Conservation (phyloP, 2,797 vertebrate species). For the Tolypeutes matacus region DNA sequence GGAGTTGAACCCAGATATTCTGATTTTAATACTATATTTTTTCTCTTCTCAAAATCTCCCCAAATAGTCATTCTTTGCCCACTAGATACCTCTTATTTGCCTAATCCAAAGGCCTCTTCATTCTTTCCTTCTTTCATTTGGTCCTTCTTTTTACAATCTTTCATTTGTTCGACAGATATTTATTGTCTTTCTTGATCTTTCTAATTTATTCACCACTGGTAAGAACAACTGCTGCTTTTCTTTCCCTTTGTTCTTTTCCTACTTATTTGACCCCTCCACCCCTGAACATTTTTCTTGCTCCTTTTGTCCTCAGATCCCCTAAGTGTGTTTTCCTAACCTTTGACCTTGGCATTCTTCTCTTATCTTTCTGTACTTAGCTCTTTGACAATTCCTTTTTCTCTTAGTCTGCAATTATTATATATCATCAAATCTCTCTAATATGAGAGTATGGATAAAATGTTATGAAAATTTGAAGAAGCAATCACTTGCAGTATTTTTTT, state of each 20-base stretch:
- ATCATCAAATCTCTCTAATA: neutral
- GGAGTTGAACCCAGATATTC: neutral
- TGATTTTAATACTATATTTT: slow-evolving; percentile 25
- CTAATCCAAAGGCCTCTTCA: neutral
- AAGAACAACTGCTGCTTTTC: neutral
- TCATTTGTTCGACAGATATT: neutral
- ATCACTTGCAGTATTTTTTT: neutral
- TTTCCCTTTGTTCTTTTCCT: neutral
- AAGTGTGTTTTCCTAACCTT: neutral
- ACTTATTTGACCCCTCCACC: neutral
- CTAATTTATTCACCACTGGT: neutral
- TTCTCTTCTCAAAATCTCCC: slow-evolving; percentile 19
- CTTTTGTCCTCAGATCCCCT: neutral
- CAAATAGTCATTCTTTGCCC: neutral
- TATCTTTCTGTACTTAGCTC: neutral
- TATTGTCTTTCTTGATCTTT: slow-evolving; percentile 18
- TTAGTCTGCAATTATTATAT: neutral
- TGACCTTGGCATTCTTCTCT: neutral
- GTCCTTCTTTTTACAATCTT: neutral
- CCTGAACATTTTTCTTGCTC: neutral
- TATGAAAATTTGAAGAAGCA: slow-evolving; percentile 3
- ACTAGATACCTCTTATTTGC: neutral
- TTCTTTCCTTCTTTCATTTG: neutral
- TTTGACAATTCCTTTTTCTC: slow-evolving; percentile 30
- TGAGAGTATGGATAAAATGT: neutral